phyloP scores from a whole-genome alignment of 2,888 invertebrate genomes.

The Gibbula magus region DNA sequence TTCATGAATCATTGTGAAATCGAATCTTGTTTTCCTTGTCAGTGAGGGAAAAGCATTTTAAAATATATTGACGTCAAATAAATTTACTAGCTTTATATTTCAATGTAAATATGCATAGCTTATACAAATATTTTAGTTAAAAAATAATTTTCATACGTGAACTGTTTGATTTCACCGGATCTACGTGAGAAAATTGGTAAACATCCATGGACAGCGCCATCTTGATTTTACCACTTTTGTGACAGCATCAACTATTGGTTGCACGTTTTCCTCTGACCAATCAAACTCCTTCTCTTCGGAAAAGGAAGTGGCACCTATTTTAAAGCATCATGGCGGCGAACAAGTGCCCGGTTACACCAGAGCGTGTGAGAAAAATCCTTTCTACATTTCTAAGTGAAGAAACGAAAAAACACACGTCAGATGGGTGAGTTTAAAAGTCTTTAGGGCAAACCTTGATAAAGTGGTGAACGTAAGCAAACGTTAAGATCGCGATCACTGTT shows the following conservation, averaged over 20 bases:
- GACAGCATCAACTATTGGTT: neutral
- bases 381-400: constrained; percentile 36
- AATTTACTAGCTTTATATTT: too few relatives aligned
- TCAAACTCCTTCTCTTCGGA: neutral
- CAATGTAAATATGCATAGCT: too few relatives aligned
- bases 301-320: neutral
- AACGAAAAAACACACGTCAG: neutral
- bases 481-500: too few relatives aligned
- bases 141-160: neutral
- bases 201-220: constrained; percentile 25
- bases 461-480: too few relatives aligned
- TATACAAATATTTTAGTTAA: too few relatives aligned
- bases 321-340: constrained; percentile 1
- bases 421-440: neutral
- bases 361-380: constrained; percentile 36
- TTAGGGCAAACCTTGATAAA: too few relatives aligned
- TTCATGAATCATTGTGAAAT: too few relatives aligned
- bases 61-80: too few relatives aligned
- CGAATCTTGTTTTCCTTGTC: too few relatives aligned
- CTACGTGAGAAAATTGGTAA: neutral
- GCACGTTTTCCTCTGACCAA: neutral
- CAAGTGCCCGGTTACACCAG: constrained; percentile 25
- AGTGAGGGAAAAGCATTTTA: too few relatives aligned
- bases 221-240: neutral
- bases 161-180: neutral